Evolutionary conservation across 2,888 invertebrate genomes (phyloP).

Genomic region (Epirrhoe tristata): DNA sequence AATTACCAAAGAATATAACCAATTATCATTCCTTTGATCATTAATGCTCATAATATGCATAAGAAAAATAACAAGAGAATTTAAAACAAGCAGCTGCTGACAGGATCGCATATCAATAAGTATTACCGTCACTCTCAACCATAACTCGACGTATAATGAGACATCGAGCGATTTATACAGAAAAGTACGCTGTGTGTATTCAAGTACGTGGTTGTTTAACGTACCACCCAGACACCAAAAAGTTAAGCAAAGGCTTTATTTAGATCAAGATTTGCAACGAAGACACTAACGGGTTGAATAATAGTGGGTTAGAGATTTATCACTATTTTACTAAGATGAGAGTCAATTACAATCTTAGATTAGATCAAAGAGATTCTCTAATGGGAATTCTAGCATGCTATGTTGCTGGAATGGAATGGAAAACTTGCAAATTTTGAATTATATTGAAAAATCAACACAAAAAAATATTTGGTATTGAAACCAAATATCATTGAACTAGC

Average conservation of each 20-base stretch:
- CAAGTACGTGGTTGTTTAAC: conserved; percentile 51
- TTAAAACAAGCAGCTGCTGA: conserved; percentile 24
- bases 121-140: conserved; percentile 23
- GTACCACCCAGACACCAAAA: conserved; percentile 78
- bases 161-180: conserved; percentile 27
- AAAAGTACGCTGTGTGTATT: conserved; percentile 48
- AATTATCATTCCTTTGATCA: conserved; percentile 1
- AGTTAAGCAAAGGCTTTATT: conserved; percentile 66
- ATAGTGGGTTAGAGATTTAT: conserved; percentile 23
- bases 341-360: conserved; percentile 18
- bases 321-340: conserved; percentile 17
- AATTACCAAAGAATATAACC: background rate
- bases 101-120: conserved; percentile 26
- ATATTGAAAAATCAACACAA: background rate
- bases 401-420: too few species aligned
- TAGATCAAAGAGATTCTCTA: conserved; percentile 20
- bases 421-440: background rate
- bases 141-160: conserved; percentile 31
- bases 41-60: conserved; percentile 1
- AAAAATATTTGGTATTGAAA: too few species aligned
- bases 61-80: conserved; percentile 7
- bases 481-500: too few species aligned
- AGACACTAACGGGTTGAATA: conserved; percentile 29
- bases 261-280: conserved; percentile 51
- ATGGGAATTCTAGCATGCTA: conserved; percentile 5